phyloP scores from a whole-genome alignment of 2,113 vertebrate species.

The Sapayoa aenigma region DNA sequence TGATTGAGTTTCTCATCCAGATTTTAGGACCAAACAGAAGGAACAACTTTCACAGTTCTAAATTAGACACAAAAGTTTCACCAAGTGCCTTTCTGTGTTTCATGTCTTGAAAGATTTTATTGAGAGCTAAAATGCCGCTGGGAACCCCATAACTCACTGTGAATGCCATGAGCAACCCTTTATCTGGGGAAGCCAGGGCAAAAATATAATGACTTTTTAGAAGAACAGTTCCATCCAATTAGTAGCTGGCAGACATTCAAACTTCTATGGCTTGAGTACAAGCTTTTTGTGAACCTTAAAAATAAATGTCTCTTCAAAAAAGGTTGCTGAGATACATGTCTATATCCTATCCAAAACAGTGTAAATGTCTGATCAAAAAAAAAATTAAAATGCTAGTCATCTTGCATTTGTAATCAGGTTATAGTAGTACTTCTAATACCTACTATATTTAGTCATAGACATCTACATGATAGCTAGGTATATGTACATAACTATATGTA shows the following conservation, averaged over 20 bases:
- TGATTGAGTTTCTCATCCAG: neutral
- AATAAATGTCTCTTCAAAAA: neutral
- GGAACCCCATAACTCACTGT: neutral
- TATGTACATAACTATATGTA: neutral
- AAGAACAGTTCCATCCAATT: neutral
- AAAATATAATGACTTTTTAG: neutral
- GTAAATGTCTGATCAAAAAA: neutral
- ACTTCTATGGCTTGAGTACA: neutral
- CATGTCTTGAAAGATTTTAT: neutral
- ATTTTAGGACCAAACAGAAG: neutral
- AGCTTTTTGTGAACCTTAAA: neutral
- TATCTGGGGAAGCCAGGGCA: neutral
- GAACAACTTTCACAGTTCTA: neutral
- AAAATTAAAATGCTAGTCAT: accelerated
- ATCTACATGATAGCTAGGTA: neutral
- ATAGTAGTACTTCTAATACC: neutral
- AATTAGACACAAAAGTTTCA: neutral
- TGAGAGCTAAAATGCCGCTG: neutral
- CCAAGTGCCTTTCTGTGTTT: neutral
- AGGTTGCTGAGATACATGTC: neutral
- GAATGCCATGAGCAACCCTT: neutral
- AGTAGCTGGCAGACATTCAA: neutral
- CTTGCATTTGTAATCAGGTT: neutral
- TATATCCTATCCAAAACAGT: neutral
- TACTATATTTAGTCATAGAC: neutral